These are phyloP conservation scores for Tribolium castaneum DNA, from an alignment of 1,140 invertebrate species.

Conservation along the genomic window DNA sequence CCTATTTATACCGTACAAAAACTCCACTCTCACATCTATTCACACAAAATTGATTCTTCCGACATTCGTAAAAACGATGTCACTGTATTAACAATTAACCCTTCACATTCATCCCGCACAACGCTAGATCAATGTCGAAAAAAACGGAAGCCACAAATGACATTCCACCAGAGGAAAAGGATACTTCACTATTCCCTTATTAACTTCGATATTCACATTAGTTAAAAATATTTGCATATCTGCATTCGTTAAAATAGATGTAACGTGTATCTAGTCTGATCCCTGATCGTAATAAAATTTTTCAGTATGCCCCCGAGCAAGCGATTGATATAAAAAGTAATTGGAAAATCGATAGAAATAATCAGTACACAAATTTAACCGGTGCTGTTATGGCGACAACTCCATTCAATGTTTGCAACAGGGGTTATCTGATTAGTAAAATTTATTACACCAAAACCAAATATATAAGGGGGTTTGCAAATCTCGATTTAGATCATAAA, in stretches of 20 bases:
- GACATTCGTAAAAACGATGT: neutral
- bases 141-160: neutral
- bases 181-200: neutral
- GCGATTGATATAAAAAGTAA: slow-evolving; percentile 68
- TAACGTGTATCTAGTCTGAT: neutral
- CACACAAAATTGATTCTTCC: neutral
- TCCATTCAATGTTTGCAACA: slow-evolving; percentile 73
- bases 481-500: slow-evolving; percentile 75
- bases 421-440: slow-evolving; percentile 73
- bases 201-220: neutral
- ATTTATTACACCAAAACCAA: slow-evolving; percentile 70
- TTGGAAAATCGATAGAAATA: slow-evolving; percentile 67
- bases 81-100: neutral
- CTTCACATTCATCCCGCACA: neutral
- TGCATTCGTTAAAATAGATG: no score
- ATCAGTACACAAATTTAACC: slow-evolving; percentile 66
- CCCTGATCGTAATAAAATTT: slow-evolving; percentile 20
- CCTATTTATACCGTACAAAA: neutral
- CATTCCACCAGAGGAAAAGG: neutral
- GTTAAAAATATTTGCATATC: neutral
- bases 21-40: neutral
- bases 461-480: slow-evolving; percentile 73
- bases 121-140: neutral
- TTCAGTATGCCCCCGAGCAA: slow-evolving; percentile 67
- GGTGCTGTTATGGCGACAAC: slow-evolving; percentile 69